phyloP scores from a whole-genome alignment of 2,113 vertebrate genomes.

The Hippolais icterina region DNA sequence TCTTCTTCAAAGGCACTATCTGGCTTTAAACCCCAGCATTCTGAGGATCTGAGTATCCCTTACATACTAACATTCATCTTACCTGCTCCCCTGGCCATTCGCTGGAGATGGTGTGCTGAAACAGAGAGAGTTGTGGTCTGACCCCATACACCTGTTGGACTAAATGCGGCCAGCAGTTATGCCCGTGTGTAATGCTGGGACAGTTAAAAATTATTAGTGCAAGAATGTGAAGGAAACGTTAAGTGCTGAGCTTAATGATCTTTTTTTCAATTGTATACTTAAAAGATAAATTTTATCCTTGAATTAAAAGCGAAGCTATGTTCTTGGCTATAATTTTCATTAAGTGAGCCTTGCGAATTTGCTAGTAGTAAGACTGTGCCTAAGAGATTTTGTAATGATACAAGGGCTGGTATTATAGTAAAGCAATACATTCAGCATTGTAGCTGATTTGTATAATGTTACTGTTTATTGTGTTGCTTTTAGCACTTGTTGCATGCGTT shows the following conservation, averaged over 20 bases:
- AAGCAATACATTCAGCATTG: neutral
- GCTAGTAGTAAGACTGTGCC: neutral
- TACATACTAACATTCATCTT: neutral
- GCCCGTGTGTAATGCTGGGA: neutral
- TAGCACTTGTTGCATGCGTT: neutral
- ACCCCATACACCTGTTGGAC: neutral
- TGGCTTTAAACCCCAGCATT: neutral
- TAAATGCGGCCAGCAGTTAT: neutral
- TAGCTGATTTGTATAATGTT: neutral
- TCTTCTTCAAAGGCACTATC: neutral
- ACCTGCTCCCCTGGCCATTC: rapidly evolving
- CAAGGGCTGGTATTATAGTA: neutral
- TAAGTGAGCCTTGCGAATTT: neutral
- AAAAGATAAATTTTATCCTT: neutral
- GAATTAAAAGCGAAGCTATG: neutral
- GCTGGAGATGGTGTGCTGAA: neutral
- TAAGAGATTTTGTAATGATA: neutral
- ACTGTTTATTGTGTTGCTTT: neutral
- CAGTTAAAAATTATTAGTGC: neutral
- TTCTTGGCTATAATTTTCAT: neutral
- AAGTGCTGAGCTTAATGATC: neutral
- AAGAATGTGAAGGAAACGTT: neutral
- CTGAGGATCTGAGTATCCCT: neutral
- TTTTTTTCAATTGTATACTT: neutral
- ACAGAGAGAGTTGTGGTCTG: neutral